These are phyloP conservation scores for Drosophila nr. perissopoda DNA, from an alignment of 2,888 invertebrate species.

Conservation along the genomic window DNA sequence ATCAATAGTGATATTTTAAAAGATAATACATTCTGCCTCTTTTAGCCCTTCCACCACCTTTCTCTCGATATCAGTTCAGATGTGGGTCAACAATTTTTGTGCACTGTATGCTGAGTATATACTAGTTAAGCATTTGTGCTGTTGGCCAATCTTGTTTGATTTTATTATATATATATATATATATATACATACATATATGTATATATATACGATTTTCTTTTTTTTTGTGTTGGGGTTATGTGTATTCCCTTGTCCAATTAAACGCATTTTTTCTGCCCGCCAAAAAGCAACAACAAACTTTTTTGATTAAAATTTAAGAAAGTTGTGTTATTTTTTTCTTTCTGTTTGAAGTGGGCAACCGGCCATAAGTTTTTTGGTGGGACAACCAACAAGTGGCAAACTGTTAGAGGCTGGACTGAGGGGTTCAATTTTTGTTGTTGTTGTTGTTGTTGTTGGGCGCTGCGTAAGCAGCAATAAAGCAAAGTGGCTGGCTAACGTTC, in stretches of 20 bases:
- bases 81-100: neutral
- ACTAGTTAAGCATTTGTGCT: neutral
- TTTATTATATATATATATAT: neutral
- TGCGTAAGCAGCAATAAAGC: conserved; percentile 62
- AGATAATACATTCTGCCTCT: neutral
- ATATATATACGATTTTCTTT: too few species aligned
- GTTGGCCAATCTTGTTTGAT: neutral
- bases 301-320: conserved; percentile 77
- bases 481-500: conserved; percentile 57
- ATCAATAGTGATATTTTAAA: too few species aligned
- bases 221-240: conserved; percentile 13
- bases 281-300: conserved; percentile 65
- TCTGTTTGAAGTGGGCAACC: conserved; percentile 43
- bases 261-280: conserved; percentile 69
- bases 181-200: too few species aligned
- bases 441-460: conserved; percentile 41
- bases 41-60: neutral
- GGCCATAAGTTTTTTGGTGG: conserved; percentile 37
- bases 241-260: conserved; percentile 79
- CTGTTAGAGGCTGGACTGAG: conserved; percentile 7
- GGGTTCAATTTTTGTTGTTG: conserved; percentile 10
- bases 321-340: conserved; percentile 1
- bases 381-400: conserved; percentile 58
- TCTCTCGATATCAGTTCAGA: neutral
- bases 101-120: neutral